Base-by-base conservation (phyloP, 2,797 vertebrate species). In the Mormyrus hasselquistii region DNA sequence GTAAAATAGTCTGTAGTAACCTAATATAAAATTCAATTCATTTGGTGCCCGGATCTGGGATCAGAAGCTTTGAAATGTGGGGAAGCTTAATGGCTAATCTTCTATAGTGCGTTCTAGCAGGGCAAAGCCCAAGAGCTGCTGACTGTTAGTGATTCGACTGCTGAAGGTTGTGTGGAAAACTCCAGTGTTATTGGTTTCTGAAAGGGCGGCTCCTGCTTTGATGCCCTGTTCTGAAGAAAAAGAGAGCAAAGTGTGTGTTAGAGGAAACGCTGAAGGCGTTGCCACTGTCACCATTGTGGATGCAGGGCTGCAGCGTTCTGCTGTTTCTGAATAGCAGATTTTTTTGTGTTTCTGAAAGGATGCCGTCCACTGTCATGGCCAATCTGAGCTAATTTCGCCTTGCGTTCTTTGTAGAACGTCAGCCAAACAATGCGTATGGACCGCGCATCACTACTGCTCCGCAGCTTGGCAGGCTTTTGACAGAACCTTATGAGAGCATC, bases 1-100 rank as follows among this genome's bases (percentile, higher is more conserved):
- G 82, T 52, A 85, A 85, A 85, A 85, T 25, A 29, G 82, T 29
- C 4, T 52, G n/a, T 34, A 7, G 73, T 25, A 52, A 52, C 83
- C 25, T 52, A 86, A 86, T 34, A 29, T n/a, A 86, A 47, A 53
- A 52, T 52, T 86, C 47, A 29, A 49, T 34, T 50, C 47, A 34
- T 86, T 86, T 25, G 83, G 49, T 16, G 9, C 82, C 49, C 19
- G 9, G 82, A 85, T 85, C 82, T 49, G 52, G 44, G 82, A 52
- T 85, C 82, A 25, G 52, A 10, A 88, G 73, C 47, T 84, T 34
- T 22, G 38, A 38, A 69, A 86, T 69, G 47, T n/a, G 29, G 57
- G 10, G n/a, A 50, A 52, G 53, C 55, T 82, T 86, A 86, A 65
- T 47, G 82, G 57, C 55, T 89, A 62, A 89, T 79, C 53, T 59